phyloP scores from a whole-genome alignment of 1,140 invertebrate species.

The Myzus persicae region DNA sequence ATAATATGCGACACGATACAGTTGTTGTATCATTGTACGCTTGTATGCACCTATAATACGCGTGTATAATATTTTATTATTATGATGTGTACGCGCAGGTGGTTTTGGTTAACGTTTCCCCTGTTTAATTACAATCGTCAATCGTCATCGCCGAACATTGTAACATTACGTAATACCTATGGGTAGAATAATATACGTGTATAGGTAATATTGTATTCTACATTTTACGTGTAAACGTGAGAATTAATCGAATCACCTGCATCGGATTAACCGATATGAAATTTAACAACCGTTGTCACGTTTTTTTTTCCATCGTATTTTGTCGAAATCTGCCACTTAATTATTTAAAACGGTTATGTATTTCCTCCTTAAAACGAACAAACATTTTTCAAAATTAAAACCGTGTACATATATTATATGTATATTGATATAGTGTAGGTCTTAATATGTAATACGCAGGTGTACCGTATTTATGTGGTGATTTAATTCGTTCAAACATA shows the following conservation, averaged over 20 bases:
- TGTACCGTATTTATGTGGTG: not conserved
- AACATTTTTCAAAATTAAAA: not conserved
- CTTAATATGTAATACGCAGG: not conserved
- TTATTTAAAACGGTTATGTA: conserved; percentile 11
- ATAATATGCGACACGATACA: not conserved
- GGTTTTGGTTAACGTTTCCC: not conserved
- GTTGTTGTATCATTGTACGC: not conserved
- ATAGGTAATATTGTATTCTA: no score
- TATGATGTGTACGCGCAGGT: not conserved
- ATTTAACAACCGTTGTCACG: conserved; percentile 23
- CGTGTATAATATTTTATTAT: not conserved
- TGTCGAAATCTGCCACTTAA: conserved; percentile 13
- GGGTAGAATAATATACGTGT: not conserved
- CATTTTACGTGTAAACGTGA: conserved; percentile 22
- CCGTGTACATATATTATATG: not conserved
- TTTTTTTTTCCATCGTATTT: not conserved
- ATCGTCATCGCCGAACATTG: not conserved
- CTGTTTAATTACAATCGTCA: conserved; percentile 17
- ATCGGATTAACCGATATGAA: conserved; percentile 29
- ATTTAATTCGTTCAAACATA: conserved; percentile 1
- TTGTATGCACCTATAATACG: not conserved
- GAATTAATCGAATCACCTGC: conserved; percentile 46
- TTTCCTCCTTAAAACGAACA: not conserved
- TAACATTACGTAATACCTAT: no score
- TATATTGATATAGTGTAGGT: not conserved